Base-by-base conservation (phyloP, 2,888 invertebrate species). In the Drosophila multiciliata region DNA sequence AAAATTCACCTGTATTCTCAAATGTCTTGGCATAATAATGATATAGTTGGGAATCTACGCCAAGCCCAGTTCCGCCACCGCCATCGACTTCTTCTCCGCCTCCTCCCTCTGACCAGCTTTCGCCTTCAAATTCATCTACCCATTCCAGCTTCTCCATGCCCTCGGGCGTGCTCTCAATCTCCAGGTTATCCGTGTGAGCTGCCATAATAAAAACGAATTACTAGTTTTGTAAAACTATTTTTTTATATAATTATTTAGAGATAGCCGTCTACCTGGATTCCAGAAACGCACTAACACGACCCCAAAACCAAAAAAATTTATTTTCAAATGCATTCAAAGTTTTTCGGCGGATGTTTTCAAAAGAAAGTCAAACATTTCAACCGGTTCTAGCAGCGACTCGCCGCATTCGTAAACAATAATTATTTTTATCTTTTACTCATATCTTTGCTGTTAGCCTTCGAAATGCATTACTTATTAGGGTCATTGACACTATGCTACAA, bases 11-110 rank as follows among this genome's bases (percentile, higher is more conserved):
- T 1, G 96, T 96, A 70, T 94, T 94, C 88, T 96, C 96, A 77
- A 96, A 93, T 83, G 96, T 96, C 79, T 95, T 95, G 23, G 96
- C 96, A 93, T 96, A 96, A 95, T 96, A 96, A 86, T 95, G 95
- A 88, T 94, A 95, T 80, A 94, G 92, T 55, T 89, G 83, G 1
- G 88, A 87, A 93, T 94, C 95, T 23, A 94, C 94, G 26, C 71
- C 74, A 12, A 20, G 38, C 9, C 42, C 49, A 26, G 40, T 52
- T 3, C 4, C 65, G 0, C 17, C 54, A 2, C 36, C 65, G 4
- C 23, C 50, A 1, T 20, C 59, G 11, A 26, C 65, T 0, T 2
- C 63, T 0, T 20, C 63, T 1, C 26, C 60, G 0, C 35, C 62
- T 0, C 70, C 67, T 2, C 8, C 66, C 12, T 73, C 76, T 0